Percentiles rank a stretch among this genome's conserved stretches.
phyloP scores from a whole-genome alignment of 2,888 invertebrate genomes.

The Hemistola chrysoprasaria region DNA sequence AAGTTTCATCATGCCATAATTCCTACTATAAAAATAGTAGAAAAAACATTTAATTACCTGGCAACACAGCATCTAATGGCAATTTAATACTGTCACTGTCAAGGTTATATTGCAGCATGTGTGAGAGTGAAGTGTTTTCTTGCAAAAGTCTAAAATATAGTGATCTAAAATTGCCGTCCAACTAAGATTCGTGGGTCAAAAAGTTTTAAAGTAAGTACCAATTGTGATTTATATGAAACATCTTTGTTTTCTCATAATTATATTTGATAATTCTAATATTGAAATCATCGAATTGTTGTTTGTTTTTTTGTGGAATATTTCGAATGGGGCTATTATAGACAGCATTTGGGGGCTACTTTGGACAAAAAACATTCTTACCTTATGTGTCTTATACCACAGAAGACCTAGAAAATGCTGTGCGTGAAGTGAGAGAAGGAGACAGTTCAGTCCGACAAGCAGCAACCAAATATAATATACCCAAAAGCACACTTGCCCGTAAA shows the following conservation, averaged over 20 bases:
- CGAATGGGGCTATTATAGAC: constrained; percentile 11
- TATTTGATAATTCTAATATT: no score
- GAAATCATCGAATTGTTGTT: constrained; percentile 7
- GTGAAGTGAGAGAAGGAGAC: constrained; percentile 4
- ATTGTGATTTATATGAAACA: constrained; percentile 11
- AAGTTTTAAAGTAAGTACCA: constrained; percentile 10
- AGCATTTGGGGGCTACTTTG: constrained; percentile 10
- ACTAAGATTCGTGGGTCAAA: constrained; percentile 10
- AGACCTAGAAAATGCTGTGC: constrained; percentile 4
- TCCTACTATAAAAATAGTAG: constrained; percentile 9
- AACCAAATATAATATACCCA: constrained; percentile 3
- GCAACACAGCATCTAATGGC: constrained; percentile 7
- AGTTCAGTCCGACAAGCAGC: constrained; percentile 4
- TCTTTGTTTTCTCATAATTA: constrained; percentile 10
- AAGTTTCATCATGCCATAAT: constrained; percentile 7
- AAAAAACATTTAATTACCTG: constrained; percentile 8
- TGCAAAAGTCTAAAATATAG: constrained; percentile 11
- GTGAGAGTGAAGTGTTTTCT: constrained; percentile 11
- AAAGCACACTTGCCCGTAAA: constrained; percentile 1
- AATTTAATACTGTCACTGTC: constrained; percentile 7
- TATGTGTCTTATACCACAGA: constrained; percentile 4
- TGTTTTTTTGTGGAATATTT: constrained; percentile 11
- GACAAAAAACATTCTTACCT: constrained; percentile 7
- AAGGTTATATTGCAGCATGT: constrained; percentile 8
- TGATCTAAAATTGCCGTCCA: constrained; percentile 10